Evolutionary conservation across 1,140 invertebrate genomes (phyloP), one percentile per base, ranked within the genome.

Genomic region (Drosophila arawakana): DNA sequence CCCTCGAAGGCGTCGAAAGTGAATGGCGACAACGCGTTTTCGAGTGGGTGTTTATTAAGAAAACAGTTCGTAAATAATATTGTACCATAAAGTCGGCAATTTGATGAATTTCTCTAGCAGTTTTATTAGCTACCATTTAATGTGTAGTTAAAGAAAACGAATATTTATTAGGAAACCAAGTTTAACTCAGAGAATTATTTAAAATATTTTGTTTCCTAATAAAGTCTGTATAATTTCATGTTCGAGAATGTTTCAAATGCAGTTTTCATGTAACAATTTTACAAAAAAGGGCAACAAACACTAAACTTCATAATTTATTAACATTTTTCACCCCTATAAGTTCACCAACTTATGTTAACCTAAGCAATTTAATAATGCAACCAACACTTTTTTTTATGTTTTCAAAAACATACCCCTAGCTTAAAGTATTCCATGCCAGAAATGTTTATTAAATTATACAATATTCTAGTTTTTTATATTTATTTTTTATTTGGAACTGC

Each of bases 381-480:
- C 3, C 25, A 6, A 50, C 47, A 25, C 9, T 50, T 11, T 50
- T 50, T n/a, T 50, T 2, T 13, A 30, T 30, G 3, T 52, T 52
- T 34, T 8, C 1, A 8, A 34, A 52, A 52, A 8, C 25, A 39
- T 34, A 39, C 52, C 35, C 52, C 34, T 8, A 34, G 25, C 18
- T 34, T 25, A 35, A 54, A n/a, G 30, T 54, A 54, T 34, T 30
- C 6, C 0, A 52, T 3, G 4, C 30, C 3, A 2, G 59, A 63
- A 65, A 81, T 49, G 58, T 71, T 77, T 71, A 63, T 75, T 59
- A 55, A 81, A 81, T 85, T 69, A 61, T 66, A 55, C 25, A 49
- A 58, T 54, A 46, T 60, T 34, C 35, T 52, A 9, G 10, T 59
- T 43, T 72, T 66, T 49, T 52, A 37, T 37, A 34, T 41, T 43